Percentiles rank a stretch among this genome's conserved stretches.
phyloP scores from a whole-genome alignment of 2,888 invertebrate genomes.

The Eutolmus rufibarbis region DNA sequence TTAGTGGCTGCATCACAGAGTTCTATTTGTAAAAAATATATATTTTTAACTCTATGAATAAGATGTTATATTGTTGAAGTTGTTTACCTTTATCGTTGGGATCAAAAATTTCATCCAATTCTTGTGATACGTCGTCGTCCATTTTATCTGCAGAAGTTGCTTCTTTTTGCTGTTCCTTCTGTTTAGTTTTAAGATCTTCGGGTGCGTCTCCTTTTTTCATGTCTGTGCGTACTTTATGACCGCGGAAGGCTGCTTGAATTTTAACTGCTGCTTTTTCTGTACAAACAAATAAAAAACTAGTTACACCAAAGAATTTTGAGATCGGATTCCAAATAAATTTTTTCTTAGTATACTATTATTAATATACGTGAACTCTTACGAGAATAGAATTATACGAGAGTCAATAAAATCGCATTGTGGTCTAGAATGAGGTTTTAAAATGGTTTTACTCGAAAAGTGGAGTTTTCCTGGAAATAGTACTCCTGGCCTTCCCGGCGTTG shows the following conservation, averaged over 20 bases:
- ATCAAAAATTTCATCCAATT: slow-evolving; percentile 11
- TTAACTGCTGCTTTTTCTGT: slow-evolving; percentile 76
- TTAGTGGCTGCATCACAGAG: slow-evolving; percentile 84
- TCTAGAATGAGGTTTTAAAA: too few relatives aligned
- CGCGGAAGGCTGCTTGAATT: slow-evolving; percentile 88
- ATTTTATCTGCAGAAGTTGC: not conserved
- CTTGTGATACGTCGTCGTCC: not conserved
- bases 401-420: too few relatives aligned
- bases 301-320: not conserved
- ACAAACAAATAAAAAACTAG: slow-evolving; percentile 27
- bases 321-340: too few relatives aligned
- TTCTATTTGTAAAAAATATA: slow-evolving; percentile 65
- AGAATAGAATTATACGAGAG: too few relatives aligned
- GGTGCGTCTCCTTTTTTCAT: slow-evolving; percentile 70
- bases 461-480: too few relatives aligned
- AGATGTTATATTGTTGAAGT: not conserved
- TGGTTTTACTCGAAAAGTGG: not conserved
- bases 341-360: too few relatives aligned
- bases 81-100: slow-evolving; percentile 23
- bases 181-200: slow-evolving; percentile 35
- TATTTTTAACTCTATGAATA: not conserved
- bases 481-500: too few relatives aligned
- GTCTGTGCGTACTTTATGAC: slow-evolving; percentile 79
- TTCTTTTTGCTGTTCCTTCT: not conserved
- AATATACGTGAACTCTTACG: too few relatives aligned